Percentiles rank a stretch among this genome's conserved stretches.
Evolutionary conservation across 2,888 invertebrate species (phyloP).

Genomic region (Cheilosia urbana): DNA sequence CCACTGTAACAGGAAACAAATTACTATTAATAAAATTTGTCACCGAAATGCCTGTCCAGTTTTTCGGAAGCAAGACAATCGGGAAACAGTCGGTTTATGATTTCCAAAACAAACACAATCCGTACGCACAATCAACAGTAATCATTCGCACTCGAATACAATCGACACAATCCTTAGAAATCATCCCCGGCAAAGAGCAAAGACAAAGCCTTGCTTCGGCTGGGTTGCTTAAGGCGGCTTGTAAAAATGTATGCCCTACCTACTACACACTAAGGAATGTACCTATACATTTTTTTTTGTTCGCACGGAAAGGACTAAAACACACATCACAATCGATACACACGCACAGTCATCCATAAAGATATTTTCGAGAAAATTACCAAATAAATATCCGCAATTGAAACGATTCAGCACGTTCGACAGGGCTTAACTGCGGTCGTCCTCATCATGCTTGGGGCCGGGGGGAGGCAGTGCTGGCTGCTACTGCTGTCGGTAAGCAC

Average conservation of each 20-base stretch:
- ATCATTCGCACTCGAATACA: constrained; percentile 64
- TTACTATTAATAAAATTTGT: constrained; percentile 68
- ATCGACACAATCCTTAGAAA: constrained; percentile 61
- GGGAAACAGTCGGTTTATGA: constrained; percentile 65
- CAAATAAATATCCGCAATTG: constrained; percentile 74
- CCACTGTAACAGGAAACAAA: constrained; percentile 48
- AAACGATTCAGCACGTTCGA: constrained; percentile 74
- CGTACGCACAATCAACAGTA: constrained; percentile 63
- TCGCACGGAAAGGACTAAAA: constrained; percentile 44
- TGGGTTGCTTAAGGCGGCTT: constrained; percentile 29
- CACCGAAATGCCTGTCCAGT: constrained; percentile 50
- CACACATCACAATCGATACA: constrained; percentile 43
- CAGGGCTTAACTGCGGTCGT: constrained; percentile 68
- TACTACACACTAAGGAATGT: constrained; percentile 30
- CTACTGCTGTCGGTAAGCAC: constrained; percentile 49
- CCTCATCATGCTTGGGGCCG: background rate
- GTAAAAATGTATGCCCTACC: constrained; percentile 45
- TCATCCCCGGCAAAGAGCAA: constrained; percentile 16
- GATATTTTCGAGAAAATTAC: constrained; percentile 64
- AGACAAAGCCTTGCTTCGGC: constrained; percentile 13
- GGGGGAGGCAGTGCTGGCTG: background rate
- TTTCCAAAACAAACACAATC: constrained; percentile 27
- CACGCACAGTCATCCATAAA: constrained; percentile 65
- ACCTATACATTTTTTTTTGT: constrained; percentile 32
- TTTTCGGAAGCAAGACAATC: constrained; percentile 46